phyloP scores from a whole-genome alignment of 2,113 vertebrate species.

The Rhea pennata region DNA sequence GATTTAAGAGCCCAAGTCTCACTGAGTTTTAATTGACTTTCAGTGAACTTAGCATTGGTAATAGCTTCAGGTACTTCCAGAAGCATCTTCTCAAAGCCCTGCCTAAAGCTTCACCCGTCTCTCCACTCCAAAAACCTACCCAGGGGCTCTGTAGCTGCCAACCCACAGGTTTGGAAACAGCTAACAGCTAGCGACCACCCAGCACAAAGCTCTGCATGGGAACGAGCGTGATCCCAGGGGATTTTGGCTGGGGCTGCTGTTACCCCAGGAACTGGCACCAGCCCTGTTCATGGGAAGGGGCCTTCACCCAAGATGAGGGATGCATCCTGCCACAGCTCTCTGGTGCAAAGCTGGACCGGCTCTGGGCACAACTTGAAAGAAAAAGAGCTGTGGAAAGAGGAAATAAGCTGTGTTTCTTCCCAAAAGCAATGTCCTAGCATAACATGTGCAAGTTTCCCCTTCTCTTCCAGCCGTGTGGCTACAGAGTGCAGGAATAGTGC shows the following conservation, averaged over 20 bases:
- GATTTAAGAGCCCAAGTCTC: slow-evolving; percentile 24
- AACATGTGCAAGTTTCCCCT: not conserved
- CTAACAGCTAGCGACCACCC: too few species aligned
- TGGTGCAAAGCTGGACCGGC: not conserved
- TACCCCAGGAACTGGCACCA: not conserved
- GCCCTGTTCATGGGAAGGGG: not conserved
- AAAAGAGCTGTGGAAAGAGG: not conserved
- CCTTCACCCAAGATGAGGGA: not conserved
- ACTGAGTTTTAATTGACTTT: slow-evolving; percentile 47
- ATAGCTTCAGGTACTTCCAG: not conserved
- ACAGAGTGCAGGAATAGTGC: not conserved
- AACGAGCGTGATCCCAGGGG: not conserved
- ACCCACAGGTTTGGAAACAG: too few species aligned
- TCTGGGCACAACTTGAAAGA: not conserved
- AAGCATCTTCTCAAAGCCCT: not conserved
- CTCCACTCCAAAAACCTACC: not conserved
- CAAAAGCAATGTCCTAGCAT: not conserved
- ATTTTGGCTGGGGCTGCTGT: not conserved
- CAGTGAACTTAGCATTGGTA: not conserved
- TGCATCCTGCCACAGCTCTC: not conserved
- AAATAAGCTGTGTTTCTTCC: not conserved
- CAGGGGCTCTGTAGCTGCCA: too few species aligned
- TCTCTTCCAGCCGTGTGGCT: not conserved
- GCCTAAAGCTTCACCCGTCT: not conserved
- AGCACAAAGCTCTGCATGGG: not conserved